phyloP scores from a whole-genome alignment of 1,140 invertebrate species.

The Zaprionus lachaisei region DNA sequence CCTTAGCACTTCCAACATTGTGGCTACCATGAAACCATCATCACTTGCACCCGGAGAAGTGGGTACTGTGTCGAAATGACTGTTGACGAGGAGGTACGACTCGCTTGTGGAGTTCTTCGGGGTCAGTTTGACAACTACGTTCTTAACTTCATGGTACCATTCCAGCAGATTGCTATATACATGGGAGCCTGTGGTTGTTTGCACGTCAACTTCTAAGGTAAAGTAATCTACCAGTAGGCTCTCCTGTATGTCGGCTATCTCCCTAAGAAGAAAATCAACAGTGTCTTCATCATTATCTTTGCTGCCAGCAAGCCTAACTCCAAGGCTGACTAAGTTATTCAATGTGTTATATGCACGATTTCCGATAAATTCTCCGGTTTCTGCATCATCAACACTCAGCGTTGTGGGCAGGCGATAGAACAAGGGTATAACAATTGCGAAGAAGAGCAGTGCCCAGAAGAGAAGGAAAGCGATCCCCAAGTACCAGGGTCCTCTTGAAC shows the following conservation, averaged over 20 bases:
- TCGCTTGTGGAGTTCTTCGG: slow-evolving; percentile 75
- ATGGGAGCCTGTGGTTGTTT: slow-evolving; percentile 89
- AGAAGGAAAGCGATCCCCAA: slow-evolving; percentile 40
- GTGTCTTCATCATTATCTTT: slow-evolving; percentile 88
- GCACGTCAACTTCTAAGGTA: slow-evolving; percentile 62
- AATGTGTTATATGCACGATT: slow-evolving; percentile 84
- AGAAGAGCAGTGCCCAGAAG: slow-evolving; percentile 60
- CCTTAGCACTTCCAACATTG: slow-evolving; percentile 93
- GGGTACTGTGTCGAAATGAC: slow-evolving; percentile 95
- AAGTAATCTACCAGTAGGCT: slow-evolving; percentile 45
- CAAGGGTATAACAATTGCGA: slow-evolving; percentile 62
- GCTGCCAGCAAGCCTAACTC: slow-evolving; percentile 88
- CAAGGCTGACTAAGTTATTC: slow-evolving; percentile 88
- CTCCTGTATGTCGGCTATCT: slow-evolving; percentile 43
- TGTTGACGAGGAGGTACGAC: slow-evolving; percentile 92
- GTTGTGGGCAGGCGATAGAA: slow-evolving; percentile 57
- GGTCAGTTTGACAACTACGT: slow-evolving; percentile 91
- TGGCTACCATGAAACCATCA: slow-evolving; percentile 92
- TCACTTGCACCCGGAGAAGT: slow-evolving; percentile 89
- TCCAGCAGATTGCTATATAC: slow-evolving; percentile 67
- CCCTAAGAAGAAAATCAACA: slow-evolving; percentile 85
- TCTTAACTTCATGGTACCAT: slow-evolving; percentile 89
- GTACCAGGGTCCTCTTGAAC: neutral
- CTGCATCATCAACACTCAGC: slow-evolving; percentile 41
- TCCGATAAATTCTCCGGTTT: slow-evolving; percentile 53